Conservation (phyloP, 2,888 invertebrate genomes). For the Fissipunctia ypsillon region DNA sequence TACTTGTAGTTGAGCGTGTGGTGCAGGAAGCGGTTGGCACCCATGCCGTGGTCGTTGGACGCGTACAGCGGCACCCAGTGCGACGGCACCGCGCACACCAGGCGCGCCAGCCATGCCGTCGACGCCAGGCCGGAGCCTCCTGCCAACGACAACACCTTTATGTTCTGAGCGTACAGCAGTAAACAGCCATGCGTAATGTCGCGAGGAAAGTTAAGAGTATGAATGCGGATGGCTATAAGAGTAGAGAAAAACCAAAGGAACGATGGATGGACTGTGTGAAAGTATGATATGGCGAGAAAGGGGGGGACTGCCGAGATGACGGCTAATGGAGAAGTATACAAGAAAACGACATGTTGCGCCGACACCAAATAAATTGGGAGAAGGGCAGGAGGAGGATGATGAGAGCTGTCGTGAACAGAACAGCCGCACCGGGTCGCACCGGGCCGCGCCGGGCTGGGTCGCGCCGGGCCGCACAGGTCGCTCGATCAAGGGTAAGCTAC, state of each 20-base stretch:
- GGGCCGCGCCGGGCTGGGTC: too few relatives aligned
- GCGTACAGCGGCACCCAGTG: constrained; percentile 97
- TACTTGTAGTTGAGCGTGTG: constrained; percentile 94
- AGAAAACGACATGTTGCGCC: neutral
- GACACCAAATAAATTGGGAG: neutral
- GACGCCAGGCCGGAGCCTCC: constrained; percentile 86
- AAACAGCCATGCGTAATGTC: too few relatives aligned
- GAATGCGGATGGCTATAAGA: too few relatives aligned
- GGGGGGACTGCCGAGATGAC: neutral
- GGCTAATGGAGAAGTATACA: neutral
- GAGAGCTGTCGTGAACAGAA: too few relatives aligned
- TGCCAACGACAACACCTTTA: neutral
- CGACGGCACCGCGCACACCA: constrained; percentile 92
- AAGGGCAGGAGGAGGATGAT: too few relatives aligned
- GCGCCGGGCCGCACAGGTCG: too few relatives aligned
- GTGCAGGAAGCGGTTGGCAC: constrained; percentile 96
- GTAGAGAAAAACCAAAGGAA: too few relatives aligned
- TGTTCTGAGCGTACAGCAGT: too few relatives aligned
- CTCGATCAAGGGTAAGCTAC: neutral
- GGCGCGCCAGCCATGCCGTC: constrained; percentile 91
- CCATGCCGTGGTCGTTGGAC: constrained; percentile 96
- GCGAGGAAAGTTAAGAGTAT: too few relatives aligned
- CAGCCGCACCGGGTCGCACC: too few relatives aligned
- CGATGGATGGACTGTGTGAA: neutral
- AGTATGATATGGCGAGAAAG: neutral